Base-by-base conservation (phyloP, 2,888 invertebrate genomes). In the Drosophila borborema region DNA sequence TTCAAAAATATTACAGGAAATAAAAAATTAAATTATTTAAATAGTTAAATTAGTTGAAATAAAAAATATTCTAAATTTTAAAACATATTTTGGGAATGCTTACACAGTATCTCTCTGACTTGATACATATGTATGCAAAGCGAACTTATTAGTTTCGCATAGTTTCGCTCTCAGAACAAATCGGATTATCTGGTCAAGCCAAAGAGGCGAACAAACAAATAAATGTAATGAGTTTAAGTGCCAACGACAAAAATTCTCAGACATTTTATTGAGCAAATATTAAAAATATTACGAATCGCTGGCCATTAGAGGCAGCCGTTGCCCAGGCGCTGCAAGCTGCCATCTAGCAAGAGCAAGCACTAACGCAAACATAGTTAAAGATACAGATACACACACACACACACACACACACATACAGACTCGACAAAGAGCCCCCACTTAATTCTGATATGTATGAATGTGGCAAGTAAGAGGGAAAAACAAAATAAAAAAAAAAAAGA, bases 211-310 rank as follows among this genome's bases (percentile, higher is more conserved):
- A 51, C 77, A 77, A 74, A 83, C 83, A 78, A 83, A 84, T 84
- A 89, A 89, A 84, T 86, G 89, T 84, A 84, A 84, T 84, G 89
- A 84, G 83, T 89, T 74, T 80, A 89, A 89, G 84, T 86, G 86
- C 82, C 72, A 77, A 73, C 45, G 74, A 74, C 77, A 69, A 72
- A 77, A 86, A 86, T 89, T 84, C 87, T 85, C 88, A 66, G 80
- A 86, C 83, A 86, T 88, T 87, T 90, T 88, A 90, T 89, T 89
- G 83, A 86, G 89, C 89, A 83, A 90, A 90, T 87, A 87, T 87
- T 90, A 87, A 87, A 87, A 87, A 90, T 87, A 87, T 87, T 90
- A 88, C 90, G 80, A 87, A 90, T 87, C 83, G 89, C 72, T 81
- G 83, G 73, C 86, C 86, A 88, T 87, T 87, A 87, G 79, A 72